A percentile compares a stretch with the other conserved stretches of the same genome.
Evolutionary conservation across 53 echinoderm and acorn worm species (phyloP).

Genomic region (Stichopus horrens): DNA sequence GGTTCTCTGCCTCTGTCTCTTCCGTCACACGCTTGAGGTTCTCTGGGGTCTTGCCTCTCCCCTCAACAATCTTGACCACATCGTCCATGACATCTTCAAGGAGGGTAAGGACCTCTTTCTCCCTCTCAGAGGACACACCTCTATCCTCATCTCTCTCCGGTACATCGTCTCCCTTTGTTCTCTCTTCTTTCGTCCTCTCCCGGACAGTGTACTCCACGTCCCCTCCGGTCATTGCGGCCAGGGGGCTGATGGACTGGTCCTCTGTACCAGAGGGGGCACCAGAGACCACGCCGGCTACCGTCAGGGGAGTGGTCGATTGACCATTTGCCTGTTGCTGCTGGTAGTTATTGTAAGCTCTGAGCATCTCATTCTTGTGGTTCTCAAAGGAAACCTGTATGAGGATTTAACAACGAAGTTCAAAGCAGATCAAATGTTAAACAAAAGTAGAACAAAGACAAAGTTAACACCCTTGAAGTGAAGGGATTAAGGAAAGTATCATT

Average conservation of each 20-base stretch:
- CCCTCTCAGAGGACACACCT: slow-evolving; percentile 20
- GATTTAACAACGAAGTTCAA: background rate
- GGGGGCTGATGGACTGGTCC: slow-evolving; percentile 81
- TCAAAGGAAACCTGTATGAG: slow-evolving; percentile 85
- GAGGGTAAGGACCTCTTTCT: slow-evolving; percentile 40
- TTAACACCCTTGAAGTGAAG: no score
- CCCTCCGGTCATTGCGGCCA: slow-evolving; percentile 90
- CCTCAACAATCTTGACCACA: slow-evolving; percentile 70
- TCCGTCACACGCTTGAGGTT: slow-evolving; percentile 46
- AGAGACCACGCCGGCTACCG: slow-evolving; percentile 68
- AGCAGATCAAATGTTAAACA: no score
- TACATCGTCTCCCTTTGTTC: slow-evolving; percentile 14
- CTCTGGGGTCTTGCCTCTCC: slow-evolving; percentile 54
- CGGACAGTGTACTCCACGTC: slow-evolving; percentile 67
- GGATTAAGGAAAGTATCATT: no score
- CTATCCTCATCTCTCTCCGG: slow-evolving; percentile 35
- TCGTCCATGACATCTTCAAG: slow-evolving; percentile 56
- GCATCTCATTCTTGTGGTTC: slow-evolving; percentile 90
- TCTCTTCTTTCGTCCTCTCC: slow-evolving; percentile 35
- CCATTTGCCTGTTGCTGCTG: slow-evolving; percentile 62
- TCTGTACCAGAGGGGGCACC: slow-evolving; percentile 51
- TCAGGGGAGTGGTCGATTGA: slow-evolving; percentile 47
- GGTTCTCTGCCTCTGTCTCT: slow-evolving; percentile 51
- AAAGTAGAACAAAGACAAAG: no score
- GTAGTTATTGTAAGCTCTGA: slow-evolving; percentile 89